Conservation (phyloP, 2,888 invertebrate species). For the Phyllotreta striolata region DNA sequence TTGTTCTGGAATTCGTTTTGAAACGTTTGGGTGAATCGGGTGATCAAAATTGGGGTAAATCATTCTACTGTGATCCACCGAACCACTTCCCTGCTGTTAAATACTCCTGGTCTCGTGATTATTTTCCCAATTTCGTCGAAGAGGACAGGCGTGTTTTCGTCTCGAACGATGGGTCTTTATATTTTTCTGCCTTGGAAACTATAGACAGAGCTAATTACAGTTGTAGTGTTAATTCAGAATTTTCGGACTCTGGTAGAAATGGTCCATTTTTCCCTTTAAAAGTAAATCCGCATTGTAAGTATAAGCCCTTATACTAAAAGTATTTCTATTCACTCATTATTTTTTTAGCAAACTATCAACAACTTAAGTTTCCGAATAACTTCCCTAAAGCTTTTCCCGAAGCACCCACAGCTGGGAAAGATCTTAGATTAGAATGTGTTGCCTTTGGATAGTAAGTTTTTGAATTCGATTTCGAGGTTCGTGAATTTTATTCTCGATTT, state of each 20-base stretch:
- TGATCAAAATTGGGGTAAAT: constrained; percentile 93
- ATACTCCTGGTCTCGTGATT: constrained; percentile 91
- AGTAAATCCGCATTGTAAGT: constrained; percentile 81
- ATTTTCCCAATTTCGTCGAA: constrained; percentile 91
- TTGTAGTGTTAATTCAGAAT: constrained; percentile 88
- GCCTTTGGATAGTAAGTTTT: constrained; percentile 88
- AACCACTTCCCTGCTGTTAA: constrained; percentile 89
- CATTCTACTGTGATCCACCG: constrained; percentile 91
- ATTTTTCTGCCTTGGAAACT: constrained; percentile 91
- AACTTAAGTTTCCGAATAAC: constrained; percentile 90
- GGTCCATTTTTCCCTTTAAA: constrained; percentile 87
- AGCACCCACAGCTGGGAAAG: constrained; percentile 88
- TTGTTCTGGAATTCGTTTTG: constrained; percentile 88
- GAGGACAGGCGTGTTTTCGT: constrained; percentile 93
- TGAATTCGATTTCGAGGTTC: background rate
- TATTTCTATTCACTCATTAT: constrained; percentile 18
- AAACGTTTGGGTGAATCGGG: constrained; percentile 85
- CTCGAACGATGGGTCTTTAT: constrained; percentile 91
- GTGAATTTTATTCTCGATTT: constrained; percentile 11
- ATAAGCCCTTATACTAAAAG: constrained; percentile 20
- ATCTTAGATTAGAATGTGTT: constrained; percentile 92
- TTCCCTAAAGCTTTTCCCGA: constrained; percentile 97
- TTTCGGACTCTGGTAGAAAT: constrained; percentile 87
- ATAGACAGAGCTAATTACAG: constrained; percentile 91
- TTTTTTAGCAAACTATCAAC: constrained; percentile 80